Conservation (phyloP, 2,113 vertebrate species). For the Anseranas semipalmata region DNA sequence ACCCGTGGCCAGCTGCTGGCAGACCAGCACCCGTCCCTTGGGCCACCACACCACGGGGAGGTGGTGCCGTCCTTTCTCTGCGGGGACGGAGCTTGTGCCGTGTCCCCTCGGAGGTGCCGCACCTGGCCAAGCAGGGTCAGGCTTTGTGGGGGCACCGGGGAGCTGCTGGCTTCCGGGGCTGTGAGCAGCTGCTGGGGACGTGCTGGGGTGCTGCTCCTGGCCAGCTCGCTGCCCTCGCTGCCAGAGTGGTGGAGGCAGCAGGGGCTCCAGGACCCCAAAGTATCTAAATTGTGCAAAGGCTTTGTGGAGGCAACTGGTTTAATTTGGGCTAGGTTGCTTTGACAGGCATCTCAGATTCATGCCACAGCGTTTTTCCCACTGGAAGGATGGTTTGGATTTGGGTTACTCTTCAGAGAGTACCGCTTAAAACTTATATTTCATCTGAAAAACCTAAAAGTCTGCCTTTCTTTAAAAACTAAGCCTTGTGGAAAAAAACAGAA, state of each 20-base stretch:
- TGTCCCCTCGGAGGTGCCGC: background rate
- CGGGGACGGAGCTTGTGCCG: background rate
- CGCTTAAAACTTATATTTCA: background rate
- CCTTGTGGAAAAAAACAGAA: background rate
- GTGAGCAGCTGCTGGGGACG: background rate
- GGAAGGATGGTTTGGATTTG: constrained; percentile 9
- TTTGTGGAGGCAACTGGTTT: background rate
- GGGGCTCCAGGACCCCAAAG: background rate
- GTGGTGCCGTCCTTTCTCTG: no score
- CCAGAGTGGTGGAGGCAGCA: rapidly evolving
- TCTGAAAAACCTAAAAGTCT: background rate
- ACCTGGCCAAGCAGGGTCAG: rapidly evolving
- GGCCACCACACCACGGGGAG: no score
- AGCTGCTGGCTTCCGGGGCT: background rate
- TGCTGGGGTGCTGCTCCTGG: background rate
- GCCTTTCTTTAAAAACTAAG: background rate
- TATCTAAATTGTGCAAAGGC: background rate
- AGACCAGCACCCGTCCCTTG: background rate
- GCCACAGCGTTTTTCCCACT: background rate
- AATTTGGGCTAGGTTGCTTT: background rate
- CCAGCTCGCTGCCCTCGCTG: background rate
- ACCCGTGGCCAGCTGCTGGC: background rate
- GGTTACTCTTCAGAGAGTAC: background rate
- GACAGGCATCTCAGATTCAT: background rate
- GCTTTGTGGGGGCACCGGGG: background rate